Evolutionary conservation across 2,888 invertebrate genomes (phyloP), one percentile per base, ranked within the genome.

Genomic region (Hedya salicella): DNA sequence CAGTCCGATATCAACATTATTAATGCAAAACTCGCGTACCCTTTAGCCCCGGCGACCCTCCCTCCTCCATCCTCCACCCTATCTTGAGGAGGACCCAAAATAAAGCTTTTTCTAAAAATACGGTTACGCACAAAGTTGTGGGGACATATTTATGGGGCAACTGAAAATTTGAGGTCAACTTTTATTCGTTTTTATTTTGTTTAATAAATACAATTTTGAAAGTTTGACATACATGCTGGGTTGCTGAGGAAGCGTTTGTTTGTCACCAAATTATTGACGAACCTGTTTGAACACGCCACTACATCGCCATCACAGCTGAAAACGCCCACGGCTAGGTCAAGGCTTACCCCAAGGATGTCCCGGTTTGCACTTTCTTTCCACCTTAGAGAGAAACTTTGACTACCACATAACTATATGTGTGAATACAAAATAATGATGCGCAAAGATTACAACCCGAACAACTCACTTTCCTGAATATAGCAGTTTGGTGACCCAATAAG

Each of bases 1-100:
- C 84, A 78, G 84, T 78, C 87, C 86, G 88, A 91, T 90, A 91
- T 85, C 89, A 88, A 87, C 88, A 92, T 92, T 92, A 92, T 91
- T 92, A 90, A 92, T 92, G 90, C 91, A 92, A 86, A 88, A 81
- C 85, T 80, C 81, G 75, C 81, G 77, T 78, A 76, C 77, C 77
- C 78, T 74, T 75, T 71, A 70, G 69, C 73, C 72, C 74, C n/a
- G 71, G 62, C 68, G 70, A 73, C 78, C 74, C 75, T 73, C 77
- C 68, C 72, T 66, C 72, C 69, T 59, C 68, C 67, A 61, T 63
- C 63, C 62, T 40, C 60, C 25, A 69, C 70, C 65, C 75, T 72
- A 72, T 75, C 74, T 78, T 81, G 87, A 86, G 81, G 82, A 83
- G 79, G 80, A 25, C 25, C 25, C 80, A 80, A 79, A 75, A 62